Percentiles rank a stretch among this genome's conserved stretches.
Conservation (phyloP, 2,797 vertebrate genomes). For the Orientallactaga sibirica region DNA sequence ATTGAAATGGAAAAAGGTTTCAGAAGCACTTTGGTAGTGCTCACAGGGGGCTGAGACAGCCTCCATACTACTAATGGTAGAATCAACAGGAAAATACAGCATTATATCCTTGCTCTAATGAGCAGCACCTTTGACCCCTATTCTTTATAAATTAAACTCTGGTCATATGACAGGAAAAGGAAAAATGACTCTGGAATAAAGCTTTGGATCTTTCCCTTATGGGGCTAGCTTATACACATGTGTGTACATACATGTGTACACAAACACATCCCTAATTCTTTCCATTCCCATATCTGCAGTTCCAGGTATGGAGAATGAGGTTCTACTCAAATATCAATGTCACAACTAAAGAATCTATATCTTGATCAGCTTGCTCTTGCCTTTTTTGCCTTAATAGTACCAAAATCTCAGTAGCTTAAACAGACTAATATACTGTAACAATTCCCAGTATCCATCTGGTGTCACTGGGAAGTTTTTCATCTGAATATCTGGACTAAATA, state of each 20-base stretch:
- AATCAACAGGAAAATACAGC: not conserved
- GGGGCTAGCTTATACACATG: not conserved
- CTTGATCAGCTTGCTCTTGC: not conserved
- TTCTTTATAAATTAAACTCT: not conserved
- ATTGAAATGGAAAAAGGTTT: not conserved
- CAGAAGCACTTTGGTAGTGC: not conserved
- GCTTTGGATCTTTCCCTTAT: not conserved
- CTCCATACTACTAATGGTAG: not conserved
- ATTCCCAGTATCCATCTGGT: not conserved
- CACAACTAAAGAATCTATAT: not conserved
- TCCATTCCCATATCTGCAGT: not conserved
- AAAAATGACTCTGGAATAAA: not conserved
- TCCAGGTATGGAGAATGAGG: not conserved
- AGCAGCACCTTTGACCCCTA: not conserved
- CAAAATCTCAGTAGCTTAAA: not conserved
- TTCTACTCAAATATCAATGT: not conserved
- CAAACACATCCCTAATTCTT: not conserved
- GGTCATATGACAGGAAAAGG: not conserved
- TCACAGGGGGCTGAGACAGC: fast-evolving
- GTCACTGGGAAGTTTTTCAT: not conserved
- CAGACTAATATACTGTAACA: not conserved
- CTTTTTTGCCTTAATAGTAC: not conserved
- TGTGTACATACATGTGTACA: not conserved
- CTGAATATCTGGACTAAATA: not conserved
- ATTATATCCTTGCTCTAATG: not conserved